These are phyloP conservation scores for Xyrauchen texanus DNA, from an alignment of 2,113 vertebrate species.

Conservation along the genomic window DNA sequence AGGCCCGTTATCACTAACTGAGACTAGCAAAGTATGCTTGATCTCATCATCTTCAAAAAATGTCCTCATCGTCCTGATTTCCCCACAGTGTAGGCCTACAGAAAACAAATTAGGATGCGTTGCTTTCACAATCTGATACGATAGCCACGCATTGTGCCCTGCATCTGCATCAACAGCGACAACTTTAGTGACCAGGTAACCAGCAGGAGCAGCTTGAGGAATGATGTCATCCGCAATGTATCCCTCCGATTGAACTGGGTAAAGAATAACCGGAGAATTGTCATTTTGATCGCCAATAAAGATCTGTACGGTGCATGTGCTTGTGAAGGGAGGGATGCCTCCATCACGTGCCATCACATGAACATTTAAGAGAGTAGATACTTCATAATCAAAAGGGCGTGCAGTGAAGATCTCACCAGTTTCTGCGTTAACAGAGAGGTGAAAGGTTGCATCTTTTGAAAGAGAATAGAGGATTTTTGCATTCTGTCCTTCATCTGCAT, in stretches of 20 bases:
- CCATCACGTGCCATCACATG: conserved; percentile 64
- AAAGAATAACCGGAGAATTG: conserved; percentile 64
- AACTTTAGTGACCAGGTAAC: conserved; percentile 80
- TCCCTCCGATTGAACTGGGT: conserved; percentile 64
- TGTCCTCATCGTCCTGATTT: conserved; percentile 63
- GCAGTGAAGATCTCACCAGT: conserved; percentile 69
- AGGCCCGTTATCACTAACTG: conserved; percentile 67
- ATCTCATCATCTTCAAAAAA: conserved; percentile 63
- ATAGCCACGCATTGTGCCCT: conserved; percentile 73
- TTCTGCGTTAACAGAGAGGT: conserved; percentile 67
- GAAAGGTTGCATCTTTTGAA: conserved; percentile 55
- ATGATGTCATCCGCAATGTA: conserved; percentile 74
- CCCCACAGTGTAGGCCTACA: conserved; percentile 66
- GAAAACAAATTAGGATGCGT: conserved; percentile 64
- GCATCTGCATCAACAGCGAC: conserved; percentile 74
- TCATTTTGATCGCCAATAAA: conserved; percentile 70
- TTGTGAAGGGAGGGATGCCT: conserved; percentile 62
- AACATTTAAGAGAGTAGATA: conserved; percentile 64
- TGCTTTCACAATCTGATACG: conserved; percentile 68
- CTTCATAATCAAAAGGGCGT: conserved; percentile 70
- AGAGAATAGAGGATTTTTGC: conserved; percentile 66
- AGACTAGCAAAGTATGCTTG: conserved; percentile 66
- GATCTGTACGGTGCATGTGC: conserved; percentile 63
- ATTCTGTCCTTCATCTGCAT: conserved; percentile 63
- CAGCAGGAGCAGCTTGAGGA: conserved; percentile 72